Evolutionary conservation across 2,113 vertebrate species (phyloP).

Genomic region (Chloropsis cyanopogon): DNA sequence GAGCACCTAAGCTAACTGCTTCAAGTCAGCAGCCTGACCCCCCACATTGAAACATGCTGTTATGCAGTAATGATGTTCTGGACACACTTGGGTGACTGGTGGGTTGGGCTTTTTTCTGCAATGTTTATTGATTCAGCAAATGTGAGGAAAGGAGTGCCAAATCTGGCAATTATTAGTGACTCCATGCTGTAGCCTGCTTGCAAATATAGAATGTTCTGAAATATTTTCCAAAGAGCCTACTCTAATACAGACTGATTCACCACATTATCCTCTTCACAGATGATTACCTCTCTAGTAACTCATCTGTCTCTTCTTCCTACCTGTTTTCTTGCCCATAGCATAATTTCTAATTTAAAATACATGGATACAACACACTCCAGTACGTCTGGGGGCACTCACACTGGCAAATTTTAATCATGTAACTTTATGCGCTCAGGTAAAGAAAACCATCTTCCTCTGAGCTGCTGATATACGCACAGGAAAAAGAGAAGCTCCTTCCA

Average conservation of each 20-base stretch:
- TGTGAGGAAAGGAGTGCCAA: neutral
- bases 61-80: neutral
- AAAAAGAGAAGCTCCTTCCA: neutral
- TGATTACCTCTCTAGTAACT: neutral
- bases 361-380: neutral
- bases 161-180: conserved; percentile 51
- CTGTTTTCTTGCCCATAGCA: neutral
- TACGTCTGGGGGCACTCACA: neutral
- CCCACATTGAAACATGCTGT: neutral
- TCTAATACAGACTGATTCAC: neutral
- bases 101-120: neutral
- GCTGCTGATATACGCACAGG: neutral
- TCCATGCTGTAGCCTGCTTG: neutral
- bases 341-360: neutral
- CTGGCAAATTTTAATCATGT: neutral
- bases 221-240: neutral
- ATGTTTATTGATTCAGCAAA: conserved; percentile 49
- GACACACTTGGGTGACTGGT: neutral
- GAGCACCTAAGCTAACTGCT: conserved; percentile 3
- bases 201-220: neutral
- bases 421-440: neutral
- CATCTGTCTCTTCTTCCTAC: neutral
- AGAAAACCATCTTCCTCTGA: neutral
- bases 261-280: neutral
- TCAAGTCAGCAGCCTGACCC: neutral